A percentile compares a stretch with the other conserved stretches of the same genome.
Evolutionary conservation across 2,797 vertebrate genomes (phyloP).

Genomic region (Oreortyx pictus): DNA sequence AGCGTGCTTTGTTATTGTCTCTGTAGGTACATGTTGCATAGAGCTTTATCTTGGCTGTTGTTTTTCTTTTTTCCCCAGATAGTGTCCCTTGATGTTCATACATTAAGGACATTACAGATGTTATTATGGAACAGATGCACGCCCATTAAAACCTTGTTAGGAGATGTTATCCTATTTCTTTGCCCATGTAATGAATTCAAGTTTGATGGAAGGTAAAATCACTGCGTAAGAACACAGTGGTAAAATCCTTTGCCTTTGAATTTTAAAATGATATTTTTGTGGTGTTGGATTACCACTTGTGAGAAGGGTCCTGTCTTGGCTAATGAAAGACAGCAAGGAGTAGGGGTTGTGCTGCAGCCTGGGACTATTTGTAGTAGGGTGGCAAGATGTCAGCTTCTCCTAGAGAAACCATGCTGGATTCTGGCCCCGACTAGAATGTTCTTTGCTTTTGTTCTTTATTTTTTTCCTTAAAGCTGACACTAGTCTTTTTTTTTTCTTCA

Average conservation of each 20-base stretch:
- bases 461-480: neutral
- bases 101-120: neutral
- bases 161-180: constrained; percentile 13
- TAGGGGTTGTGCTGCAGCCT: neutral
- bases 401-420: neutral
- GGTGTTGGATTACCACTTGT: neutral
- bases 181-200: constrained; percentile 25
- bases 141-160: constrained; percentile 34
- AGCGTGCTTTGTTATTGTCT: neutral
- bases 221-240: neutral
- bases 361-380: neutral
- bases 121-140: neutral
- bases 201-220: constrained; percentile 14
- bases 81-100: neutral
- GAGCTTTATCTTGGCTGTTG: neutral
- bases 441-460: too few relatives aligned
- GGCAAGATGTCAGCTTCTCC: neutral
- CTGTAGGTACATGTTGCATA: neutral
- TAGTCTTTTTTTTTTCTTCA: neutral
- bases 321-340: neutral
- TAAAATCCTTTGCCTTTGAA: neutral
- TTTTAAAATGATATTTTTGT: neutral
- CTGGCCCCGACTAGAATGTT: neutral
- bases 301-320: neutral
- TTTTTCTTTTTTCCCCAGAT: neutral